phyloP scores from a whole-genome alignment of 2,113 vertebrate species.

The Sisor rabdophorus region DNA sequence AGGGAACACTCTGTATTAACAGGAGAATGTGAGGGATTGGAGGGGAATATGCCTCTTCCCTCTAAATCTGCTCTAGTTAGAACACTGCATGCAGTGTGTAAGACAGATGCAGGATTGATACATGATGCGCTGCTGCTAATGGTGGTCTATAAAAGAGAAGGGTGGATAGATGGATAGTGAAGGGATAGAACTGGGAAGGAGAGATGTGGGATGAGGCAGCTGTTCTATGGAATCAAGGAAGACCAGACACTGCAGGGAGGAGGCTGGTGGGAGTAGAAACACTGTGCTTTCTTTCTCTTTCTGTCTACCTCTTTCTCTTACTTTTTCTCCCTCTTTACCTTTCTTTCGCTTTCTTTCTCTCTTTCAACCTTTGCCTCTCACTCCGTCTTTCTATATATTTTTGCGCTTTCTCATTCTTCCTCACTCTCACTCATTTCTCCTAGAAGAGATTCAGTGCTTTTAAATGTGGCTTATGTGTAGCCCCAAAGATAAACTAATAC shows the following conservation, averaged over 20 bases:
- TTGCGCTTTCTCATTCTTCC: not conserved
- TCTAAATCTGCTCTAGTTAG: not conserved
- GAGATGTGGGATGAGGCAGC: slow-evolving; percentile 32
- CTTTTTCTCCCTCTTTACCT: not conserved
- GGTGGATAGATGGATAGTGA: slow-evolving; percentile 18
- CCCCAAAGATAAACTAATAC: slow-evolving; percentile 16
- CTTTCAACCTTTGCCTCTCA: not conserved
- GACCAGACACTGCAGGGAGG: slow-evolving; percentile 33
- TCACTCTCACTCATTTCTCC: not conserved
- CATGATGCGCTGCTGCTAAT: slow-evolving; percentile 15
- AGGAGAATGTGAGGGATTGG: slow-evolving; percentile 16
- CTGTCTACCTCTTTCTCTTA: not conserved
- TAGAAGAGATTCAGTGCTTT: slow-evolving; percentile 4
- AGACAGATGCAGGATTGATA: not conserved
- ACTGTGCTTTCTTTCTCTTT: slow-evolving; percentile 19
- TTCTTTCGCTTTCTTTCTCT: not conserved
- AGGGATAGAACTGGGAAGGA: not conserved
- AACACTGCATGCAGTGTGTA: not conserved
- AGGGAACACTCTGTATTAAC: slow-evolving; percentile 29
- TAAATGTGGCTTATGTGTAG: slow-evolving; percentile 15
- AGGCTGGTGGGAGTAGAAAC: slow-evolving; percentile 36
- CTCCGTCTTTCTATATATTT: not conserved
- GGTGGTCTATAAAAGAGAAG: not conserved
- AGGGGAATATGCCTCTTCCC: slow-evolving; percentile 2
- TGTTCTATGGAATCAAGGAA: slow-evolving; percentile 43